Percentiles rank a stretch among this genome's conserved stretches.
These are phyloP conservation scores for Neotragus moschatus DNA, from an alignment of 2,113 vertebrate species.

Conservation along the genomic window DNA sequence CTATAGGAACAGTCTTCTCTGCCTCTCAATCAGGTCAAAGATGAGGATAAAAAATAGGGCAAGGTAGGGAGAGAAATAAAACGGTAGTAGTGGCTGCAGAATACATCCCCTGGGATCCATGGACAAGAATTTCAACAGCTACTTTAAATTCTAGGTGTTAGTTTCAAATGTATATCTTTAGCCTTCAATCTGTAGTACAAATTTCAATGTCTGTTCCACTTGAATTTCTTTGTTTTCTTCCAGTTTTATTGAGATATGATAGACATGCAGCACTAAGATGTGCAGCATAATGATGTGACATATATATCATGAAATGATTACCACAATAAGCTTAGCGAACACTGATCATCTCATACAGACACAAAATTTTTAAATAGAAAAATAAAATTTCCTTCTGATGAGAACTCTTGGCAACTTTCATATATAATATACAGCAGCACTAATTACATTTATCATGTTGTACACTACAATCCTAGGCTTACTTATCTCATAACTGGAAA, in stretches of 20 bases:
- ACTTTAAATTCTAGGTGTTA: not conserved
- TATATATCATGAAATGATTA: not conserved
- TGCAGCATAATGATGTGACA: not conserved
- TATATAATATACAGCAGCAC: not conserved
- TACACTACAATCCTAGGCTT: not conserved
- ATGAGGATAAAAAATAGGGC: not conserved
- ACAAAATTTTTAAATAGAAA: not conserved
- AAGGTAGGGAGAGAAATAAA: not conserved
- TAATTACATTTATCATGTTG: not conserved
- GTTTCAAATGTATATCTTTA: not conserved
- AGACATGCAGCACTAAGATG: not conserved
- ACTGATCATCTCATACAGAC: not conserved
- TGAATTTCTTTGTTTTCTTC: not conserved
- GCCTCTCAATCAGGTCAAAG: not conserved
- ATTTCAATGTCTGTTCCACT: not conserved
- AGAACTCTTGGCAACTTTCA: not conserved
- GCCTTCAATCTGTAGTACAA: not conserved
- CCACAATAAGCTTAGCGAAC: not conserved
- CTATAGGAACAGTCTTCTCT: not conserved
- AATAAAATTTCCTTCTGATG: not conserved
- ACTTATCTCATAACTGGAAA: not conserved
- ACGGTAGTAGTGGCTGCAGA: not conserved
- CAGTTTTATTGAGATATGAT: not conserved
- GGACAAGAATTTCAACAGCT: not conserved
- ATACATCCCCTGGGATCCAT: not conserved